A percentile compares a stretch with the other conserved stretches of the same genome.
phyloP scores from a whole-genome alignment of 35 echinoderm and acorn worm species.

The Ptychodera flava region DNA sequence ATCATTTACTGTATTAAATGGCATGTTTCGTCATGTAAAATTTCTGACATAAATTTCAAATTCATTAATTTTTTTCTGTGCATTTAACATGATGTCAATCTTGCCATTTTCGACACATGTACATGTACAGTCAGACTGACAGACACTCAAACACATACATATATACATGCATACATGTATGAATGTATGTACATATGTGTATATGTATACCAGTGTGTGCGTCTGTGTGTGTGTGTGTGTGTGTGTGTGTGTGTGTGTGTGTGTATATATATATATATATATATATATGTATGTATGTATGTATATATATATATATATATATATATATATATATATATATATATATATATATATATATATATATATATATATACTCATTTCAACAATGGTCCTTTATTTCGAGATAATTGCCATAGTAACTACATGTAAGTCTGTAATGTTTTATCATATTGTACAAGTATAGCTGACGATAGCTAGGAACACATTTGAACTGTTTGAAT shows the following conservation, averaged over 20 bases:
- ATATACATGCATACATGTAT: neutral
- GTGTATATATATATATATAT: neutral
- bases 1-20: too few relatives aligned
- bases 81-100: too few relatives aligned
- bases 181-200: neutral
- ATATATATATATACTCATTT: neutral
- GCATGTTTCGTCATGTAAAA: too few relatives aligned
- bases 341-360: neutral
- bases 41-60: too few relatives aligned
- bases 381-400: too few relatives aligned
- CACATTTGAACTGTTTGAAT: too few relatives aligned
- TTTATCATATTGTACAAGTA: too few relatives aligned
- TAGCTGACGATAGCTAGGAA: too few relatives aligned
- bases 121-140: neutral
- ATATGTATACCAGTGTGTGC: neutral
- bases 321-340: neutral
- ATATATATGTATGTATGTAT: neutral
- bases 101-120: neutral
- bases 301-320: neutral
- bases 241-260: neutral
- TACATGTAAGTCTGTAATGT: too few relatives aligned
- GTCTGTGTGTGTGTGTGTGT: neutral
- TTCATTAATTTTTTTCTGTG: too few relatives aligned
- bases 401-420: too few relatives aligned
- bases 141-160: neutral